Percentiles rank a stretch among this genome's conserved stretches.
Conservation (phyloP, 2,797 vertebrate genomes). For the Corythornis leucogaster region DNA sequence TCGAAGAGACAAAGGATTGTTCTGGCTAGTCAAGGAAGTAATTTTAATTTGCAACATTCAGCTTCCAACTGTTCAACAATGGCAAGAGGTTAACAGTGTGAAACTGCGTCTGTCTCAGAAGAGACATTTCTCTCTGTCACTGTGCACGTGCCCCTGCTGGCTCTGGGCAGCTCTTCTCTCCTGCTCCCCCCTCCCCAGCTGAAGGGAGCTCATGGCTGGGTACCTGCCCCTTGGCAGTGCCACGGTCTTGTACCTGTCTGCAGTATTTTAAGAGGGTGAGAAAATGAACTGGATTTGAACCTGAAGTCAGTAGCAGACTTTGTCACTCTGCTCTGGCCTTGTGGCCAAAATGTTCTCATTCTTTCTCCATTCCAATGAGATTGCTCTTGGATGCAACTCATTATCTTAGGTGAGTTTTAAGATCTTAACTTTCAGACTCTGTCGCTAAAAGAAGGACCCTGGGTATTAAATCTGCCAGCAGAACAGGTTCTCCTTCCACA, state of each 20-base stretch:
- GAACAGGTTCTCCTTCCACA: neutral
- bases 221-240: neutral
- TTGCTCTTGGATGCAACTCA: neutral
- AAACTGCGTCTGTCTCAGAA: neutral
- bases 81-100: constrained; percentile 52
- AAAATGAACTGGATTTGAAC: neutral
- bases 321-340: neutral
- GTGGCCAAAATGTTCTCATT: neutral
- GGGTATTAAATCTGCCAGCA: neutral
- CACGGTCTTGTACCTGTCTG: neutral
- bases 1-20: constrained; percentile 22
- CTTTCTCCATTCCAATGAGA: neutral
- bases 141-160: neutral
- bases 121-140: neutral
- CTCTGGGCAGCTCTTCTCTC: neutral
- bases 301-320: neutral
- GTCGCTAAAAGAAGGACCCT: neutral
- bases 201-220: neutral
- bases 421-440: neutral
- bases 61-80: constrained; percentile 39
- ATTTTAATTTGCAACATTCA: constrained; percentile 52
- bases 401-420: neutral
- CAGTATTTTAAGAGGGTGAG: neutral
- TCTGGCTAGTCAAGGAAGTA: constrained; percentile 43
- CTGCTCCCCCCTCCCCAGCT: neutral